Evolutionary conservation across 2,888 invertebrate genomes (phyloP).

Genomic region (Macrophya annulata): DNA sequence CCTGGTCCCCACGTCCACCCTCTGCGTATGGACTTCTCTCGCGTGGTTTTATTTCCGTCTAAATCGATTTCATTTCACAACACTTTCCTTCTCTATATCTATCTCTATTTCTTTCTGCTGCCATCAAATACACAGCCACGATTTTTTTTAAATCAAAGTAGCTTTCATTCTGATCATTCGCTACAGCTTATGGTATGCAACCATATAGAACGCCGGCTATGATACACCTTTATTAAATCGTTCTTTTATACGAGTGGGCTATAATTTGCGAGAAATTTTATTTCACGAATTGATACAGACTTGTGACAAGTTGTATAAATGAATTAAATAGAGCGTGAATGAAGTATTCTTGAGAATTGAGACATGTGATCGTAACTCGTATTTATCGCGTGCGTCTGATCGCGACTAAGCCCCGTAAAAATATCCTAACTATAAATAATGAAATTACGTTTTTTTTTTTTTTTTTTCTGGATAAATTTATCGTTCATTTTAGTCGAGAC

Average conservation of each 20-base stretch:
- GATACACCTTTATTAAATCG: constrained; percentile 15
- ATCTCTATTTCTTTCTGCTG: not conserved
- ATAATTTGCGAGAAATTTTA: constrained; percentile 35
- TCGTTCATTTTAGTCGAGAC: not conserved
- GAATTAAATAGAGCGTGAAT: constrained; percentile 29
- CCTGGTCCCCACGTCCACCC: constrained; percentile 65
- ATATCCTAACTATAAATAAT: not conserved
- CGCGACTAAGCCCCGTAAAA: not conserved
- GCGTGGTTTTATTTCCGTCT: constrained; percentile 47
- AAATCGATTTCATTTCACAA: constrained; percentile 29
- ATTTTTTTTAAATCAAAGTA: too few species aligned
- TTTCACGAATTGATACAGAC: not conserved
- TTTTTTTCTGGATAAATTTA: constrained; percentile 23
- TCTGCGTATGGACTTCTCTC: constrained; percentile 60
- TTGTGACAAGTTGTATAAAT: not conserved
- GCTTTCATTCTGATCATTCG: not conserved
- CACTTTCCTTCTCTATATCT: not conserved
- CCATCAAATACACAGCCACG: too few species aligned
- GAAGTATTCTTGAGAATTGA: not conserved
- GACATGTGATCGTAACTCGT: not conserved
- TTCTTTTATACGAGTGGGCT: not conserved
- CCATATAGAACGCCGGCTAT: not conserved
- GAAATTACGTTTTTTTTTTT: constrained; percentile 15
- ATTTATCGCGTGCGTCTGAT: constrained; percentile 12
- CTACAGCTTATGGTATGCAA: not conserved